Evolutionary conservation across 2,888 invertebrate species (phyloP), one percentile per base, ranked within the genome.

Genomic region (Cataglyphis livida): DNA sequence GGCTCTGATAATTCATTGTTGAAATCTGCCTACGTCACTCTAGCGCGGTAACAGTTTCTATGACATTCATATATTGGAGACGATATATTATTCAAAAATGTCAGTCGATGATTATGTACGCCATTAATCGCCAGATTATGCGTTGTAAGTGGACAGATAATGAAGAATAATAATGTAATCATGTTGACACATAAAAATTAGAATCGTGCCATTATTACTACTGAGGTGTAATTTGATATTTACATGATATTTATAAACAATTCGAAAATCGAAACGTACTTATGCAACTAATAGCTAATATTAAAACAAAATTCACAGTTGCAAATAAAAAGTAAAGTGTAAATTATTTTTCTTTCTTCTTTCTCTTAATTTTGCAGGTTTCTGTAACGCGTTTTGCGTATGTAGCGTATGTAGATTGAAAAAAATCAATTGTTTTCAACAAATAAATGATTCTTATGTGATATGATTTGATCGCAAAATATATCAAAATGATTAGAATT

Each of bases 191-290:
- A 85, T 84, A 88, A 84, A 51, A 78, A 81, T 85, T 74, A 65
- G 87, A 88, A 87, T 83, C 73, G 88, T 88, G 88, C 88, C 89
- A 88, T 88, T 87, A 76, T 83, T 71, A 88, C 44, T 84, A 83
- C 68, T 62, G 84, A 82, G 15, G 54, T 76, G 71, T 35, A 76
- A 85, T 87, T 78, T 65, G 81, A 87, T 51, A 85, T 61, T 82
- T 82, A 74, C 65, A 57, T 61, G 54, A 84, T 70, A 78, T 86
- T 83, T 79, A 82, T 84, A 81, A 83, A 82, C 78, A 62, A 82
- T 74, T 86, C 41, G 57, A 57, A 21, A 75, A 61, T 68, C 54
- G 65, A 32, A 76, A 78, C 71, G 81, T 83, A 86, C 82, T 86
- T 88, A 87, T 74, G 73, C 57, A 70, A 70, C 35, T 51, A 74